Evolutionary conservation across 2,888 invertebrate genomes (phyloP).

Genomic region (Blastobasis lacticolella): DNA sequence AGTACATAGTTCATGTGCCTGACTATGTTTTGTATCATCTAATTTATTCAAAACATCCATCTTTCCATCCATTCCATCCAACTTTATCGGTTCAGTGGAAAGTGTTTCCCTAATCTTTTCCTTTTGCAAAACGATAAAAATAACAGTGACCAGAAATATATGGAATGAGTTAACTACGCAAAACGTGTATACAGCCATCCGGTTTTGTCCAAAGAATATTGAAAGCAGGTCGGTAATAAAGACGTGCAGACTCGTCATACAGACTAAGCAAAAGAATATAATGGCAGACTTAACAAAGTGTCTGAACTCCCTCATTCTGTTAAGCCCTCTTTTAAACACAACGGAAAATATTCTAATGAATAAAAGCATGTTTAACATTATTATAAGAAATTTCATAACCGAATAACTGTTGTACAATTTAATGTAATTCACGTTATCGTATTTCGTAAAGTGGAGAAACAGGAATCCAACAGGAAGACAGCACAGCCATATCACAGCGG

Average conservation of each 20-base stretch:
- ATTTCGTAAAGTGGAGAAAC: constrained; percentile 18
- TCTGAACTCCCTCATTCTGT: constrained; percentile 16
- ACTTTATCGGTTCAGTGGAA: too few species aligned
- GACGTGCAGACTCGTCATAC: constrained; percentile 42
- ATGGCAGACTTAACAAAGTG: constrained; percentile 25
- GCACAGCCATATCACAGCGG: constrained; percentile 28
- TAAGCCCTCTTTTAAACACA: constrained; percentile 17
- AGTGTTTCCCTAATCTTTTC: constrained; percentile 9
- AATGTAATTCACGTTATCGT: constrained; percentile 11
- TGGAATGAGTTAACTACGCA: constrained; percentile 35
- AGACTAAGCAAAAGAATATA: constrained; percentile 36
- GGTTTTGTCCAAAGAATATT: constrained; percentile 12
- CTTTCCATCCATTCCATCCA: too few species aligned
- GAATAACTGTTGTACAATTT: constrained; percentile 27
- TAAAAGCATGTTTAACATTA: constrained; percentile 33
- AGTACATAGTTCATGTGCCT: too few species aligned
- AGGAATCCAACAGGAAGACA: constrained; percentile 34
- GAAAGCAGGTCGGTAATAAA: constrained; percentile 33
- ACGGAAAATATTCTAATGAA: constrained; percentile 40
- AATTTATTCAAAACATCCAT: too few species aligned
- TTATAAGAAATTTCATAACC: constrained; percentile 33
- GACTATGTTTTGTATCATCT: too few species aligned
- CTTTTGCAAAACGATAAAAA: constrained; percentile 23
- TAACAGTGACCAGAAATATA: constrained; percentile 22
- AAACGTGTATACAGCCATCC: constrained; percentile 16